Evolutionary conservation across 2,888 invertebrate species (phyloP), one percentile per base, ranked within the genome.

Genomic region (Branchellion lobata): DNA sequence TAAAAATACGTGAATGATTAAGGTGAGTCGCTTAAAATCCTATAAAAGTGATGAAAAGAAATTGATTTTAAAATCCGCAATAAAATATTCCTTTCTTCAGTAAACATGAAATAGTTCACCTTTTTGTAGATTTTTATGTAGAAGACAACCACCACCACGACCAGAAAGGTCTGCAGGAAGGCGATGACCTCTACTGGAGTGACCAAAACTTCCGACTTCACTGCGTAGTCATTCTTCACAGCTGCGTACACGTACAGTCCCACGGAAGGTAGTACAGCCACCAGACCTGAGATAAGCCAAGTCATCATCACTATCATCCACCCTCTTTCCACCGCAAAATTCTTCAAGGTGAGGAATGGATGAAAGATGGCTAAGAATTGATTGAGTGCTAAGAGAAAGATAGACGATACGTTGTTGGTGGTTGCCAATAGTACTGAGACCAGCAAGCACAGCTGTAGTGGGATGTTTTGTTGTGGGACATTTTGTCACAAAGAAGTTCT

Each of bases 291-390:
- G 18, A 83, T 27, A 27, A 80, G 33, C 83, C 84, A 84, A 33
- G 80, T 72, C 11, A 75, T 29, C 1, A 78, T 40, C 68, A 84
- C 80, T 53, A 79, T 78, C 47, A 79, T 18, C 24, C 65, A 80
- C 14, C 80, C 83, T 51, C 73, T 80, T 1, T 82, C 75, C 0
- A 51, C 68, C 8, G 83, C 82, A 31, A 82, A 73, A 14, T 47
- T 69, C 24, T 83, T 82, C 47, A 83, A 80, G 24, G 83, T 80
- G 71, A 84, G 79, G 33, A 84, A 77, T 0, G 84, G 84, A 53
- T 79, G 68, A 78, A 83, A 83, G 57, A 84, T 84, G 29, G 84
- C 83, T 33, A 84, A 72, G 80, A 81, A 83, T 77, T 84, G 84
- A 78, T 84, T 84, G 74, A 82, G 69, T 21, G 83, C 83, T 33